These are phyloP conservation scores for Dinocampus coccinellae DNA, from an alignment of 2,888 invertebrate genomes.

Conservation along the genomic window DNA sequence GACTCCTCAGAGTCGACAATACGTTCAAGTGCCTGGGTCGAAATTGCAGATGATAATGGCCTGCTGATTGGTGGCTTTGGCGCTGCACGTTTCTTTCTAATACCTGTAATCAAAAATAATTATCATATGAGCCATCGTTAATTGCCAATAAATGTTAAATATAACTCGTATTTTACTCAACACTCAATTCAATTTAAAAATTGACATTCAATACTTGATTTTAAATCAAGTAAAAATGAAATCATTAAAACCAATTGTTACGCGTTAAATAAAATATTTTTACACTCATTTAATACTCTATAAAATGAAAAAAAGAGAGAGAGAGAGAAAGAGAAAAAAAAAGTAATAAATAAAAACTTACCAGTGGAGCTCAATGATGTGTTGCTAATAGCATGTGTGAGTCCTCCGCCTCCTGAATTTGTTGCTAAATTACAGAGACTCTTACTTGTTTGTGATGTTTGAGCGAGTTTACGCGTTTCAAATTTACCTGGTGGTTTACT, in stretches of 20 bases:
- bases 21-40: constrained; percentile 62
- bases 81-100: constrained; percentile 74
- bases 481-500: constrained; percentile 59
- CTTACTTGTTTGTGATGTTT: constrained; percentile 65
- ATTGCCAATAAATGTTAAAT: neutral
- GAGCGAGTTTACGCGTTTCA: constrained; percentile 60
- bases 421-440: constrained; percentile 63
- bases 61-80: constrained; percentile 69
- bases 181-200: too few relatives aligned
- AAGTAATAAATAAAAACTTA: too few relatives aligned
- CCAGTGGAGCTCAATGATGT: constrained; percentile 65
- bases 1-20: constrained; percentile 66
- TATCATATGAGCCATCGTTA: neutral
- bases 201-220: too few relatives aligned
- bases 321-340: too few relatives aligned
- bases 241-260: neutral
- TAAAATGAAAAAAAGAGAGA: constrained; percentile 7
- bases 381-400: constrained; percentile 61
- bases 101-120: constrained; percentile 64
- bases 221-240: constrained; percentile 38
- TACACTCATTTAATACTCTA: neutral
- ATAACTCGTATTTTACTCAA: neutral
- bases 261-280: neutral
- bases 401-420: constrained; percentile 51
- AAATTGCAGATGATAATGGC: constrained; percentile 61